Evolutionary conservation across 2,888 invertebrate genomes (phyloP).

Genomic region (Bibio marci): DNA sequence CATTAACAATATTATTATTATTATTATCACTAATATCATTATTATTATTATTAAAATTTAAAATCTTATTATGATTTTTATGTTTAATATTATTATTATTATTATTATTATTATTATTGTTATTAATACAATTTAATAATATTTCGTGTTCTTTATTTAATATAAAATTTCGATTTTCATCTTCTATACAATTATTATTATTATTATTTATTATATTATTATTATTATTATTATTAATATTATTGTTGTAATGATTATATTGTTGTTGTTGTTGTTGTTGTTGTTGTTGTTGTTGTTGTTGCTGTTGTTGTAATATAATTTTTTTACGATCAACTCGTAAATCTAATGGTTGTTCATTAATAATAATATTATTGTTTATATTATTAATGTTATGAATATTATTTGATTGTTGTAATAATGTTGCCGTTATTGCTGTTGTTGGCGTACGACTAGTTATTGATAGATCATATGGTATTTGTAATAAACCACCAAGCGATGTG

Average conservation of each 20-base stretch:
- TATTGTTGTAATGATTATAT: not conserved
- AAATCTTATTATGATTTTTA: constrained; percentile 9
- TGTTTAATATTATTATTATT: constrained; percentile 15
- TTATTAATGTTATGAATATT: too few species aligned
- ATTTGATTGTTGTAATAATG: constrained; percentile 17
- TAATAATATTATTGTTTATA: too few species aligned
- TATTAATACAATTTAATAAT: constrained; percentile 8
- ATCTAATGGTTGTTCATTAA: constrained; percentile 64
- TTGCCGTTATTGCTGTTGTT: constrained; percentile 25
- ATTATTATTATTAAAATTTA: constrained; percentile 7
- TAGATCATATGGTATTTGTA: constrained; percentile 51
- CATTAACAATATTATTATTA: constrained; percentile 11
- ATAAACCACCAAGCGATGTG: constrained; percentile 22
- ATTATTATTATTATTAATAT: constrained; percentile 12
- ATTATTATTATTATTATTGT: constrained; percentile 16
- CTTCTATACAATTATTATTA: constrained; percentile 38
- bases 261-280: constrained; percentile 17
- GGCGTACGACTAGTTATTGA: constrained; percentile 22
- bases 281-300: not conserved
- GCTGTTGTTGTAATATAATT: constrained; percentile 22
- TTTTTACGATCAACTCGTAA: constrained; percentile 75
- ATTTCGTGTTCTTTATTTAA: constrained; percentile 31
- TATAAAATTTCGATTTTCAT: constrained; percentile 76
- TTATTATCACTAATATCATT: constrained; percentile 10
- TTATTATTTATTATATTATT: constrained; percentile 25